Base-by-base conservation (phyloP, 37 sponge, comb jelly and placozoan genomes). In the Diacarnus erythraeanus region DNA sequence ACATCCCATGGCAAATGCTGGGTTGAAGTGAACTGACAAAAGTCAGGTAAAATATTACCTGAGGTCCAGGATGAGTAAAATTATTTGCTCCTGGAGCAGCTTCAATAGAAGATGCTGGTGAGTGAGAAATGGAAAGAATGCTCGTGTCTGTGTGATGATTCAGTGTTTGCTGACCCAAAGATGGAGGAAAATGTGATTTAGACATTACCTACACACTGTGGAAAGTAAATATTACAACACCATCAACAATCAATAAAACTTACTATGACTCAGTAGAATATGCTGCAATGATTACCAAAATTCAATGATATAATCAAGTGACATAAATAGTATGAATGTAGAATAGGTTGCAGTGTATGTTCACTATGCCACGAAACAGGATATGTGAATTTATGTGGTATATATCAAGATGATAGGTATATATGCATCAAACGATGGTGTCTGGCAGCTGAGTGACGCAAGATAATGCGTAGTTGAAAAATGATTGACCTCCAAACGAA, bases 61-160 rank as follows among this genome's bases (percentile, higher is more conserved):
- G 66, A 30, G 27, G 17, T 30, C 66, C 66, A 31, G 66, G 31
- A 6, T 65, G 66, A 31, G 66, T 18, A 35, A 65, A 65, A 35
- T 65, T 65, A 12, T 3, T 4, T 3, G 66, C 9, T 31, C 35
- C 34, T 6, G 66, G 10, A 4, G 77, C 22, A 38, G 30, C 58
- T 36, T 39, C 66, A 5, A 26, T 31, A 36, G 17, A 9, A 21
- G 76, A 75, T 3, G 42, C 38, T 2, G 58, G 57, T 42, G 38
- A 51, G 59, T 42, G 54, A 4, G 59, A 21, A 10, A 69, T 39
- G 71, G 47, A 3, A 22, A 70, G 72, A 12, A 80, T 23, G 57
- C 40, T 57, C 31, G 40, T 58, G 56, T 30, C 9, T 17, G 17
- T 26, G 66, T 65, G 66, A 25, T 60, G 61, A 30, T 65, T 26